A percentile compares a stretch with the other conserved stretches of the same genome.
phyloP scores from a whole-genome alignment of 2,797 vertebrate genomes.

The Mallotus villosus region DNA sequence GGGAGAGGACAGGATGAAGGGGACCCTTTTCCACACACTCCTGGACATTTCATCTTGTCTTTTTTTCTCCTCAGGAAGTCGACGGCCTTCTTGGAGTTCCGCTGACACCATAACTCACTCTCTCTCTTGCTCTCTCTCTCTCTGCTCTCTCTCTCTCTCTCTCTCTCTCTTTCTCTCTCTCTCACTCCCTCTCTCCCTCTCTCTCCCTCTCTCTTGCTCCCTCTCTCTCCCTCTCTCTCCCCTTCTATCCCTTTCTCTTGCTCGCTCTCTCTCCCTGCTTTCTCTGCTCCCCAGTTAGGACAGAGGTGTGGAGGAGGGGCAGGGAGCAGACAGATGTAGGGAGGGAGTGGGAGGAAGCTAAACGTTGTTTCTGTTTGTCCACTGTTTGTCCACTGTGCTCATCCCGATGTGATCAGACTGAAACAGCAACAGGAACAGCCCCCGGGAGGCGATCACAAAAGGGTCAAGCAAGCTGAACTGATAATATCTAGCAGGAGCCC shows the following conservation, averaged over 20 bases:
- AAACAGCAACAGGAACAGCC: conserved; percentile 43
- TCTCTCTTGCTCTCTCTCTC: background rate
- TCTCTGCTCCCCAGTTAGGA: conserved; percentile 8
- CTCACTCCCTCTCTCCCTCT: too few relatives aligned
- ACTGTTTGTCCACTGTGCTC: conserved; percentile 6
- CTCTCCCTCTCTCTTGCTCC: too few relatives aligned
- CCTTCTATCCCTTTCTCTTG: conserved; percentile 10
- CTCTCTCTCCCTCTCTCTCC: background rate
- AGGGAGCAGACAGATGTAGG: background rate
- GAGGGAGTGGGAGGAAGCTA: conserved; percentile 40
- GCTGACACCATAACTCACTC: background rate
- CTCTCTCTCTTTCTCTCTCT: too few relatives aligned
- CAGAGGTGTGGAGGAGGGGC: too few relatives aligned
- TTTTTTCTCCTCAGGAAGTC: too few relatives aligned
- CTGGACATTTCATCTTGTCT: too few relatives aligned
- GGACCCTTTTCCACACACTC: too few relatives aligned
- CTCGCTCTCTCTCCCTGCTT: conserved; percentile 1
- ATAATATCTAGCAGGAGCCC: conserved; percentile 14
- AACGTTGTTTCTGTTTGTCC: conserved; percentile 30
- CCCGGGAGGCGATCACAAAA: background rate
- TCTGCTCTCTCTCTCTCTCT: too few relatives aligned
- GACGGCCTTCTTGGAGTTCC: too few relatives aligned
- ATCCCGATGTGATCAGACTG: conserved; percentile 47
- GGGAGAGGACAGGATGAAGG: too few relatives aligned
- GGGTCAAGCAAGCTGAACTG: background rate